Base-by-base conservation (phyloP, 2,888 invertebrate genomes). In the Volucella inanis region DNA sequence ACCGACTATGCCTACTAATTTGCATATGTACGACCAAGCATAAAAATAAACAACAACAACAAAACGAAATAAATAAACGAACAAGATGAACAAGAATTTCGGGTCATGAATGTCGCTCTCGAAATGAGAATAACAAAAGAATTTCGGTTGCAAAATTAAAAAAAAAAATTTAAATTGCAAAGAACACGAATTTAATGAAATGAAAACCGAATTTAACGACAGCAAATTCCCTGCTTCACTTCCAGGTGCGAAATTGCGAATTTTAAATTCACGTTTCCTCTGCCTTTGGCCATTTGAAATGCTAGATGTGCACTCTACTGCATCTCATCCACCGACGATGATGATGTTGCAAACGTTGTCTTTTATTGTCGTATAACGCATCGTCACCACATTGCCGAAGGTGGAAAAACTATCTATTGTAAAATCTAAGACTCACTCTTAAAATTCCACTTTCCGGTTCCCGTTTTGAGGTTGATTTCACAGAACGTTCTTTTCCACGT, bases 391-490 rank as follows among this genome's bases (percentile, higher is more conserved):
- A 50, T n/a, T 55, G 61, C n/a, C 22, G 38, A 10, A 77, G 11
- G 31, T 31, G 6, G 6, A 31, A 47, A 59, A n/a, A 64, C 2
- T 76, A 68, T 65, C 70, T 22, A 22, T 22, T 22, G 18, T 59
- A 71, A 64, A 76, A 76, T 62, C 3, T 3, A 45, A 11, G 38
- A n/a, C 22, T 8, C 22, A 59, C n/a, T 49, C 61, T 57, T 57
- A 76, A 70, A 43, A 50, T 52, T 52, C 49, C 76, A 76, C 59
- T 84, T 84, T 84, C 80, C 84, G 84, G 84, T 84, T 84, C 75
- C 76, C 80, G 80, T 84, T 84, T 84, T 76, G 80, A 84, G 80
- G 80, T 84, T 84, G 84, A 84, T 84, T 84, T 84, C 84, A 80
- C 84, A 84, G 80, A 22, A 49, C 45, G 15, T n/a, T 55, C 22